Evolutionary conservation across 1,140 invertebrate genomes (phyloP), one percentile per base, ranked within the genome.

Genomic region (Trichogramma pretiosum): DNA sequence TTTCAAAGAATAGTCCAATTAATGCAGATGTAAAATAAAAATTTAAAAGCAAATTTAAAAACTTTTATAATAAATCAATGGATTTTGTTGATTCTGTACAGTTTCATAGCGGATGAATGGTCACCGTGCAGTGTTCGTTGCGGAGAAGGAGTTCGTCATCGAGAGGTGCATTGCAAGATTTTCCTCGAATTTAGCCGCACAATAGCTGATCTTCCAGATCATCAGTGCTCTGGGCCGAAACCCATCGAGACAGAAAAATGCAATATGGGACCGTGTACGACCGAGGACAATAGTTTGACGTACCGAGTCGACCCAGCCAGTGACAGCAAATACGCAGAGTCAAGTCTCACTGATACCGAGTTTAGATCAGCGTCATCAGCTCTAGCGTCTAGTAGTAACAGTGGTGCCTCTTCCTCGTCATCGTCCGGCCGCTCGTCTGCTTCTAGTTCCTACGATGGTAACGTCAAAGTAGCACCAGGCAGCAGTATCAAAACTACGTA

Each of bases 81-180:
- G n/a, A n/a, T n/a, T n/a, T n/a, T n/a, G n/a, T n/a, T n/a, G n/a
- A n/a, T n/a, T n/a, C n/a, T n/a, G n/a, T n/a, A n/a, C 54, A 88
- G 85, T 57, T 89, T 82, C 63, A 78, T 86, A 36, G 74, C 78
- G 11, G 79, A 84, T 26, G 81, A 87, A 44, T 96, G 91, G 91
- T 83, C 87, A 9, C 76, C 85, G 3, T 97, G 93, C 70, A 90
- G 83, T 55, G 85, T 86, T 0, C 84, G 84, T 0, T 97, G 93
- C 64, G 92, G 91, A 0, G 86, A 91, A 62, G 93, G 92, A 0
- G 76, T 85, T 26, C 76, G 85, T 10, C 83, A 81, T 46, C 77
- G 89, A 5, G 77, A 82, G 56, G 90, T 93, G 2, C 79, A 85
- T 47, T 97, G 93, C 70, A 93, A 93, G 74, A 93, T 96, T 55